Evolutionary conservation across 2,888 invertebrate species (phyloP), one percentile per base, ranked within the genome.

Genomic region (Mactromeris polynyma): DNA sequence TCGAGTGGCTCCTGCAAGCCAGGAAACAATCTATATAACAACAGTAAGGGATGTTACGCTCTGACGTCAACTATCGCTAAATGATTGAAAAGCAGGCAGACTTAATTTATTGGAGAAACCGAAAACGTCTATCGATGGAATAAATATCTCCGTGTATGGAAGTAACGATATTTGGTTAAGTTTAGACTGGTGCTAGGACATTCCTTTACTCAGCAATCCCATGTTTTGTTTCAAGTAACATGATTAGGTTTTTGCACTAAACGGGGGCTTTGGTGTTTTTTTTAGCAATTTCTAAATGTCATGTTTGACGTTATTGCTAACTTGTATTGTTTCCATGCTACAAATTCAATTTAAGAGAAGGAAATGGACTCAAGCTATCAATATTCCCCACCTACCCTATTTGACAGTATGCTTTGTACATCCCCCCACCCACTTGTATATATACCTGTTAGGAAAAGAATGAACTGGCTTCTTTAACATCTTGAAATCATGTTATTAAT

Each of bases 61-160:
- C 51, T 84, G 84, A 84, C 78, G 40, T 78, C 46, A 84, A 84
- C 33, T 73, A 84, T 77, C n/a, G 78, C 46, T 73, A 84, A 77
- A 84, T 84, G 84, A 84, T 84, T 84, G 84, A 84, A 78, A 77
- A 77, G 84, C 78, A n/a, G 4, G 78, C 54, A 26, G 77, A 38
- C 40, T 73, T 73, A 78, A 78, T 83, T 78, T 78, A 78, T 78
- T 84, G 84, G 42, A 21, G 83, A 33, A 83, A 64, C 42, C 69
- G 14, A 21, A 84, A 77, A 54, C 73, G 31, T 36, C 73, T 33
- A 33, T 33, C 19, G 36, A 73, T 73, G 58, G 26, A 64, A 64
- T 64, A 64, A 26, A 64, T 26, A 64, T 9, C 58, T n/a, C 58
- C 26, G 11, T 64, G n/a, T 64, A 64, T 21, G 21, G 58, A n/a